phyloP scores from a whole-genome alignment of 2,888 invertebrate species.

The Drosophila pseudotakahashii region DNA sequence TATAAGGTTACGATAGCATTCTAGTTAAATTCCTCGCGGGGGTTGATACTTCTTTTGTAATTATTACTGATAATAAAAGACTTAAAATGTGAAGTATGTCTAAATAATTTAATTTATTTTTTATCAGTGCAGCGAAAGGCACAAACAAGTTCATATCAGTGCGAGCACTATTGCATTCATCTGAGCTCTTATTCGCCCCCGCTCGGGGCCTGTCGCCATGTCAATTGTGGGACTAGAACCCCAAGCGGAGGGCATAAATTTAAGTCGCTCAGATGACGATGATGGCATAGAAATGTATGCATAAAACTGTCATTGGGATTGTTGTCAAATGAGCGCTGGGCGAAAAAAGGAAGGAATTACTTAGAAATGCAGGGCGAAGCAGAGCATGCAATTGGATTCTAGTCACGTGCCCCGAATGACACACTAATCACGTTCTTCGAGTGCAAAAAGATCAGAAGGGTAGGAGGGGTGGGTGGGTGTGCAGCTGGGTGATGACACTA shows the following conservation, averaged over 20 bases:
- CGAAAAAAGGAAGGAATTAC: slow-evolving; percentile 40
- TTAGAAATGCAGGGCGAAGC: slow-evolving; percentile 13
- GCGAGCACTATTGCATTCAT: slow-evolving; percentile 33
- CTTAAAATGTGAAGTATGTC: not conserved
- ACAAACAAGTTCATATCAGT: slow-evolving; percentile 12
- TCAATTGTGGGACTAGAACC: slow-evolving; percentile 30
- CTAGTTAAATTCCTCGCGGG: no score
- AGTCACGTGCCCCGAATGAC: slow-evolving; percentile 71
- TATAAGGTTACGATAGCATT: no score
- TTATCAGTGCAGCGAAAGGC: not conserved
- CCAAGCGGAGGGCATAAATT: slow-evolving; percentile 29
- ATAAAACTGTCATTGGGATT: slow-evolving; percentile 55
- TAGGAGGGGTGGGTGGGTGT: not conserved
- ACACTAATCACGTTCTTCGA: slow-evolving; percentile 65
- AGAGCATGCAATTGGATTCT: slow-evolving; percentile 56
- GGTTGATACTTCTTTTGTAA: not conserved
- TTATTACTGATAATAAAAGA: not conserved
- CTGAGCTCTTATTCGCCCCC: slow-evolving; percentile 5
- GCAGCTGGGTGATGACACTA: slow-evolving; percentile 45
- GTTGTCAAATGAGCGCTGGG: slow-evolving; percentile 61
- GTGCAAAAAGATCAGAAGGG: slow-evolving; percentile 14
- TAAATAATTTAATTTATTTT: not conserved
- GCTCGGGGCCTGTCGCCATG: slow-evolving; percentile 18
- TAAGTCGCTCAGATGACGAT: slow-evolving; percentile 17
- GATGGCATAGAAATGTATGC: slow-evolving; percentile 42